Evolutionary conservation across 2,888 invertebrate species (phyloP), one percentile per base, ranked within the genome.

Genomic region (Polydrusus tereticollis): DNA sequence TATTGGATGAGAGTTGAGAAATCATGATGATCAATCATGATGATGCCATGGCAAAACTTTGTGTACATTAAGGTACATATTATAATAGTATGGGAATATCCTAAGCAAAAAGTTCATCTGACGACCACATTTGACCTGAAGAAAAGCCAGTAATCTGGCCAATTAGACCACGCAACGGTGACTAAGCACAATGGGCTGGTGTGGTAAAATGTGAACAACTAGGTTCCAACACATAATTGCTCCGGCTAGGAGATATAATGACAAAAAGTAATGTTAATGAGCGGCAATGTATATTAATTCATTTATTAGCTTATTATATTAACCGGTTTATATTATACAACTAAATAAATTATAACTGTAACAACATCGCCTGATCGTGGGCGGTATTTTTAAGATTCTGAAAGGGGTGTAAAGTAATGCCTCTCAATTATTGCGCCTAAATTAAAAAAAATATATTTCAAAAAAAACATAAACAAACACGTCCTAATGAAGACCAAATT

Each of bases 261-360:
- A 52, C 14, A 26, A 52, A 43, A 52, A 52, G 50, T 52, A 26
- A 52, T 26, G 8, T 52, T 50, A 50, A 52, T 52, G 50, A 26
- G 26, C 14, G 14, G 8, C 6, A 26, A 14, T 52, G 1, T 8
- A 7, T 14, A 52, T 52, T 23, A 50, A 50, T 26, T 52, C n/a
- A 52, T 23, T n/a, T 52, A 52, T 52, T 52, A 10, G 14, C n/a
- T 52, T 26, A 14, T 52, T 14, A 26, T 26, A 14, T 52, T 14
- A 26, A 26, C 50, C 7, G 20, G 50, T 52, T 52, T 26, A 52
- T 14, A 26, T 12, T 52, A n/a, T 21, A 21, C 21, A 21, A 21
- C 12, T 47, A 7, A 47, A 47, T 21, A 47, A 47, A 47, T 21
- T 1, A 21, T 47, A 47, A 47, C 47, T 47, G 47, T 47, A 47